These are phyloP conservation scores for Malacosoma neustria DNA, from an alignment of 2,888 invertebrate genomes.

Conservation along the genomic window DNA sequence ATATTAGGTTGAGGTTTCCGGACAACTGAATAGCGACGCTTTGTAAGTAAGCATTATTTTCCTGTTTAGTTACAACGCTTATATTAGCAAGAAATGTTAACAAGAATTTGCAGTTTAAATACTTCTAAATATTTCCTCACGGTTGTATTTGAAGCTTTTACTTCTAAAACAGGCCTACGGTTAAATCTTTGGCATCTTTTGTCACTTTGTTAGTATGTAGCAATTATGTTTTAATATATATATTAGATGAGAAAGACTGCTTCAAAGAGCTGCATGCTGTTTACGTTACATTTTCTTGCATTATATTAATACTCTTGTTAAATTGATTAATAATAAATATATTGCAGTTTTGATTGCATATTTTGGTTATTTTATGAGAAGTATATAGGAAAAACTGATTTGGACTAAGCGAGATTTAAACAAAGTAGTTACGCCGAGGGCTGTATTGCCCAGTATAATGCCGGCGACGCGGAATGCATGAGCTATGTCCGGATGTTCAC, in stretches of 20 bases:
- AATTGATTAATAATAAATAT: too few relatives aligned
- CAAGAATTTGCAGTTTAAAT: too few relatives aligned
- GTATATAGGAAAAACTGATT: not conserved
- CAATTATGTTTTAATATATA: not conserved
- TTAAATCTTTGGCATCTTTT: too few relatives aligned
- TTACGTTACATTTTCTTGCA: too few relatives aligned
- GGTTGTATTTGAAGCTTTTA: too few relatives aligned
- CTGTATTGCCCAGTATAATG: slow-evolving; percentile 17
- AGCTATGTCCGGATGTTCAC: slow-evolving; percentile 35
- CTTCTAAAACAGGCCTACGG: too few relatives aligned
- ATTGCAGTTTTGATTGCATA: too few relatives aligned
- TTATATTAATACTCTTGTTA: too few relatives aligned
- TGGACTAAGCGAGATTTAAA: not conserved
- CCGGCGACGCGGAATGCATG: slow-evolving; percentile 35
- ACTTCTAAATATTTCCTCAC: too few relatives aligned
- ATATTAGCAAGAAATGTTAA: too few relatives aligned
- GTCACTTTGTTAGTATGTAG: not conserved
- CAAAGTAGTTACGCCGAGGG: not conserved
- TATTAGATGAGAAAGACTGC: not conserved
- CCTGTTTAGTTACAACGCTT: too few relatives aligned
- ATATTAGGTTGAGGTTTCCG: not conserved
- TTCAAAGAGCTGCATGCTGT: not conserved
- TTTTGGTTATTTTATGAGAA: not conserved
- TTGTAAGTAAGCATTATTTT: too few relatives aligned
- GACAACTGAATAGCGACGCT: not conserved